Evolutionary conservation across 2,888 invertebrate species (phyloP), one percentile per base, ranked within the genome.

Genomic region (Euzophera pinguis): DNA sequence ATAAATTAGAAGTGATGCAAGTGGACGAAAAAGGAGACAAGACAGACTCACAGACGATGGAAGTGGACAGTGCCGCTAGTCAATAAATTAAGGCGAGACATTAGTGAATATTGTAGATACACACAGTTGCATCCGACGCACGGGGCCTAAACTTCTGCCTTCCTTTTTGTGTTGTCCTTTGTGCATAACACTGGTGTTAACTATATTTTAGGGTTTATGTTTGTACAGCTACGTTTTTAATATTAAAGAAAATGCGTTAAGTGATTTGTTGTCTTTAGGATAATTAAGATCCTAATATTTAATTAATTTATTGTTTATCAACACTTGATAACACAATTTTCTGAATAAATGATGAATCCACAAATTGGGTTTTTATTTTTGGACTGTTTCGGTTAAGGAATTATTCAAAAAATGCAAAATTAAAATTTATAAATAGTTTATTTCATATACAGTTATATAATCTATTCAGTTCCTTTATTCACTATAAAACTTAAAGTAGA

Each of bases 271-370:
- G 70, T 78, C 78, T n/a, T n/a, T 73, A 77, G 78, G 79, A 80
- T 82, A 81, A 73, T 75, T 75, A 67, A 72, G 77, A 75, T 80
- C 82, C 78, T 82, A 78, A 84, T 81, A 75, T 73, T 76, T 76
- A 82, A 78, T 81, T 87, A 81, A 86, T 87, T 90, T 89, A 89
- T 90, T 87, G 87, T 86, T 87, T 86, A 89, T 86, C 86, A 77
- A 71, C 70, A 79, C 70, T 75, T 78, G 89, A 83, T 88, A 88
- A 90, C 88, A 81, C 78, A 83, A 83, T 82, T 88, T 87, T 86
- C 74, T 81, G 74, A 88, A 88, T 88, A 88, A 89, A 89, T 73
- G 71, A 76, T 80, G 71, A 84, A 79, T 79, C 69, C 69, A 73
- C 64, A 71, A 63, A 56, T 56, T 58, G 55, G 57, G 53, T 62